Evolutionary conservation across 2,888 invertebrate species (phyloP).

Genomic region (Hypselothyrea guttata): DNA sequence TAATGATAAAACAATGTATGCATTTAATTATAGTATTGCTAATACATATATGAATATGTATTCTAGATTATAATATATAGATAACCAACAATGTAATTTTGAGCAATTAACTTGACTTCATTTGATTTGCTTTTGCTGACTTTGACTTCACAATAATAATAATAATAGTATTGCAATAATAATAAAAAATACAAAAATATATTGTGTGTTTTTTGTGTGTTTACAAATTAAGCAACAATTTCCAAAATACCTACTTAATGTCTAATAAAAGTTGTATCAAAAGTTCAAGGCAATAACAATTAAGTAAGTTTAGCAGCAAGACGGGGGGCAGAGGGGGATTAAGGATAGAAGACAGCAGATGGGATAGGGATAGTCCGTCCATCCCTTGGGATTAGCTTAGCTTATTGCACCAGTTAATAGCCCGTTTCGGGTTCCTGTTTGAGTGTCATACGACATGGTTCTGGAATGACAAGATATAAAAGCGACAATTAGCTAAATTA

Average conservation of each 20-base stretch:
- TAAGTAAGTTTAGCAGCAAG: conserved; percentile 67
- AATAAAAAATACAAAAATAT: conserved; percentile 43
- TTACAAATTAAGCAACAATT: conserved; percentile 75
- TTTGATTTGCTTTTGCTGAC: conserved; percentile 6
- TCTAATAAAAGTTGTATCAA: conserved; percentile 65
- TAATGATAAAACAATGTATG: conserved; percentile 71
- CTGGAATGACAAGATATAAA: conserved; percentile 37
- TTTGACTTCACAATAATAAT: conserved; percentile 1
- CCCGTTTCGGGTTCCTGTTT: conserved; percentile 82
- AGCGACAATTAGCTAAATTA: neutral
- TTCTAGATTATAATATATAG: conserved; percentile 37
- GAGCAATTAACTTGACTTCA: conserved; percentile 61
- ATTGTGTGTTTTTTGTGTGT: conserved; percentile 42
- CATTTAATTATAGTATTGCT: conserved; percentile 23
- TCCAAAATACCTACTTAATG: conserved; percentile 71
- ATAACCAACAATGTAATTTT: conserved; percentile 60
- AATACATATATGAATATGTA: conserved; percentile 26
- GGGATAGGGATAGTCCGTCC: conserved; percentile 1
- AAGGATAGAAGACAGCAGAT: neutral
- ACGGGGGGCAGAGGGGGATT: conserved; percentile 32
- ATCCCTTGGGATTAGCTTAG: conserved; percentile 24
- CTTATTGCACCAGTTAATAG: conserved; percentile 72
- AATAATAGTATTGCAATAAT: conserved; percentile 1
- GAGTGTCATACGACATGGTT: conserved; percentile 80
- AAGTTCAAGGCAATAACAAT: conserved; percentile 68